Evolutionary conservation across 2,888 invertebrate genomes (phyloP).

Genomic region (Bellardia bayeri): DNA sequence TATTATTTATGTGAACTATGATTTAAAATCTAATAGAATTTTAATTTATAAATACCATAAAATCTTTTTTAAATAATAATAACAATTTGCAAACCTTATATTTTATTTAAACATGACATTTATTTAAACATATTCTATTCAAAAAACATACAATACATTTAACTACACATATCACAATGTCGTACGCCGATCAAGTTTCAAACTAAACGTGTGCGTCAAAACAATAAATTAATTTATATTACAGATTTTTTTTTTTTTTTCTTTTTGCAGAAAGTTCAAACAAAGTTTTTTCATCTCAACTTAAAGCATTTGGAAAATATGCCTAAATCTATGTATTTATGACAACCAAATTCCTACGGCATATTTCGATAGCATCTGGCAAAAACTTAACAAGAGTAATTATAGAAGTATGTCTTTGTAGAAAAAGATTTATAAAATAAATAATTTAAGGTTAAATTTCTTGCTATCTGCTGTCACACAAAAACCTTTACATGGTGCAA

Average conservation of each 20-base stretch:
- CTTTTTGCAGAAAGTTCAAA: background rate
- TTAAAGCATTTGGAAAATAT: background rate
- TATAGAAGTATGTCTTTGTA: background rate
- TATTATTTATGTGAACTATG: no score
- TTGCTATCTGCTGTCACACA: background rate
- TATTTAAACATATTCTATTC: no score
- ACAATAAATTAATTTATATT: constrained; percentile 9
- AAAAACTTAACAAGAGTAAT: constrained; percentile 13
- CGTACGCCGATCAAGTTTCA: background rate
- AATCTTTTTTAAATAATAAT: no score
- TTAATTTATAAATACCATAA: no score
- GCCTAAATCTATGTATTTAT: constrained; percentile 9
- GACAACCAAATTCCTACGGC: background rate
- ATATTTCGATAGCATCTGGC: background rate
- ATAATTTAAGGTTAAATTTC: constrained; percentile 46
- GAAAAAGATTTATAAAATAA: constrained; percentile 40
- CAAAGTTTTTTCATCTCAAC: constrained; percentile 23
- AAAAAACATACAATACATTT: no score
- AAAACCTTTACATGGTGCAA: constrained; percentile 7
- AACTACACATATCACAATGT: background rate
- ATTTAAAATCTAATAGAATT: no score
- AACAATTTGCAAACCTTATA: no score
- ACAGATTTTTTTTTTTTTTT: background rate
- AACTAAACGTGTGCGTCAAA: background rate
- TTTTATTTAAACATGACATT: no score